A percentile compares a stretch with the other conserved stretches of the same genome.
Conservation (phyloP, 2,888 invertebrate genomes). For the Portevinia maculata region DNA sequence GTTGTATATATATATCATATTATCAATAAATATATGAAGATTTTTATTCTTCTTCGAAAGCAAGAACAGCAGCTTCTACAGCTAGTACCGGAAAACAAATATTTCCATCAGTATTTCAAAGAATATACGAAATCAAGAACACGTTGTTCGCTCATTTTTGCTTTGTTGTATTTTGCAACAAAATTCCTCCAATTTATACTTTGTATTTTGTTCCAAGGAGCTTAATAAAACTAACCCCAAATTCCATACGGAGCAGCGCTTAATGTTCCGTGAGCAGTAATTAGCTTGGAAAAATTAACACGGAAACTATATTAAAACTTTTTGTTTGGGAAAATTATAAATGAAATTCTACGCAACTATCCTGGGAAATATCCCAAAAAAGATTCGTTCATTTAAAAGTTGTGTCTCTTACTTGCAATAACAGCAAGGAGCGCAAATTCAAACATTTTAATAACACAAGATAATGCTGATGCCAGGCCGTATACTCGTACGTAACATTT, state of each 20-base stretch:
- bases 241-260: neutral
- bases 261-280: slow-evolving; percentile 16
- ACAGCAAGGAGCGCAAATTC: too few species aligned
- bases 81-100: too few species aligned
- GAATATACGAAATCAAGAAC: neutral
- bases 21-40: too few species aligned
- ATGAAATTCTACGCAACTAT: slow-evolving; percentile 25
- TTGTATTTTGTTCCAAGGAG: neutral
- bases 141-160: slow-evolving; percentile 11
- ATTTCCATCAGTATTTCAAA: neutral
- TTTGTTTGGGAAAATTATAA: slow-evolving; percentile 16
- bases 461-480: too few species aligned
- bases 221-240: neutral
- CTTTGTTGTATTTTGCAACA: neutral
- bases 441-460: too few species aligned
- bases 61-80: too few species aligned
- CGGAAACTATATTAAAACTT: slow-evolving; percentile 27
- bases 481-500: too few species aligned
- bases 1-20: too few species aligned
- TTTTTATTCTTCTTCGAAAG: too few species aligned
- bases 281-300: slow-evolving; percentile 1
- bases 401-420: too few species aligned
- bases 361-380: too few species aligned
- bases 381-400: too few species aligned
- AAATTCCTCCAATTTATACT: neutral